Conservation (phyloP, 2,888 invertebrate species). For the Tenthredo scrophulariae region DNA sequence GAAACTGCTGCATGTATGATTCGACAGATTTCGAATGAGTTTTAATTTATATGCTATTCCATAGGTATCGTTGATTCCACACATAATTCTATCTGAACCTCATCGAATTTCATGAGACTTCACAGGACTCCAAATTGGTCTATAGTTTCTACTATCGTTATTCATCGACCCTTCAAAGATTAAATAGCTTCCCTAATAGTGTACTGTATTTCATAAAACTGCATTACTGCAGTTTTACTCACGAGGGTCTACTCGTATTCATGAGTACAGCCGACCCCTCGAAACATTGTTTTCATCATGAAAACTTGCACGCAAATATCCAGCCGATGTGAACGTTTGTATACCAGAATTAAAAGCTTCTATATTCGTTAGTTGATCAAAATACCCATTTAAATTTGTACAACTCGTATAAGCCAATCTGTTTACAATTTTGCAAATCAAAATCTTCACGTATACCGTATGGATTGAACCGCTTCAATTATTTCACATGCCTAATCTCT, state of each 20-base stretch:
- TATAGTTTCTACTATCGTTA: not conserved
- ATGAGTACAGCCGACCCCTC: not conserved
- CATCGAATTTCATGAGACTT: not conserved
- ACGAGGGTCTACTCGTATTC: not conserved
- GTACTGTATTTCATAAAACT: not conserved
- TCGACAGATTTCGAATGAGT: not conserved
- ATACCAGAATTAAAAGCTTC: not conserved
- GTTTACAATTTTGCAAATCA: not conserved
- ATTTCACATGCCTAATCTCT: conserved; percentile 18
- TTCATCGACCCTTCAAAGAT: not conserved
- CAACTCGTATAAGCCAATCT: conserved; percentile 15
- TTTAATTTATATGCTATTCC: not conserved
- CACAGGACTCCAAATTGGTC: not conserved
- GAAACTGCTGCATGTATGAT: not conserved
- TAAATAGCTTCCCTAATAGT: not conserved
- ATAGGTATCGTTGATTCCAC: too few species aligned
- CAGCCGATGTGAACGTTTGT: not conserved
- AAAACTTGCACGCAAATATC: not conserved
- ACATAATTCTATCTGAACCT: not conserved
- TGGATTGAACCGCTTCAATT: not conserved
- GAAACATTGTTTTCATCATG: not conserved
- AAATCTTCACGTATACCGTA: not conserved
- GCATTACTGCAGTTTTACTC: not conserved
- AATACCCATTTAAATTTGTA: not conserved
- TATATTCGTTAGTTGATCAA: not conserved